Evolutionary conservation across 2,888 invertebrate species (phyloP), one percentile per base, ranked within the genome.

Genomic region (Barypeithes pellucidus): DNA sequence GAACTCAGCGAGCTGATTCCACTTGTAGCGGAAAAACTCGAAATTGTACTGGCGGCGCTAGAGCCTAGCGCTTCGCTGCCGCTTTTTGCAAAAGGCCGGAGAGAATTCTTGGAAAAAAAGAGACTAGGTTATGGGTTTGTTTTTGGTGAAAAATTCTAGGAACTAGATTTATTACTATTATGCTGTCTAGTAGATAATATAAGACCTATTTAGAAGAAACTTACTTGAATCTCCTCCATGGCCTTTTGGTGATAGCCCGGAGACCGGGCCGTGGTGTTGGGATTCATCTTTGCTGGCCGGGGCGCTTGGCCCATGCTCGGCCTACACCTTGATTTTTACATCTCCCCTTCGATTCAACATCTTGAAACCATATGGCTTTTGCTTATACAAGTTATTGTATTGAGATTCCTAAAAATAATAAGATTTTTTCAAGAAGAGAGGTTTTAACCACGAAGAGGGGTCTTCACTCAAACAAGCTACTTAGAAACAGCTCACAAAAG

Each of bases 191-290:
- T n/a, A n/a, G n/a, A n/a, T n/a, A n/a, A n/a, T n/a, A n/a, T n/a
- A n/a, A n/a, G n/a, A n/a, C n/a, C n/a, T n/a, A n/a, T n/a, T n/a
- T n/a, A n/a, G n/a, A n/a, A n/a, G n/a, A n/a, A n/a, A 60, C 67
- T 68, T 60, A 76, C 76, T 52, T 76, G 76, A 33, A 95, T 95
- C 87, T 94, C 93, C 87, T 93, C 94, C 87, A 95, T 90, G 84
- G 95, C 95, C 88, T 94, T 94, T 87, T 94, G 93, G 87, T 93
- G 93, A 87, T 95, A 95, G 88, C 93, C 93, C 88, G 92, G 90
- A 85, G 85, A 82, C 68, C 85, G 84, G 84, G 85, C 84, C 75
- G 84, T 88, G 20, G 89, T 89, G 87, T 89, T 89, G 86, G 89
- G 89, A 88, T 90, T 90, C 90, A 90, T 90, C 59, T 47, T 62